phyloP scores from a whole-genome alignment of 2,113 vertebrate species.

The Oceanodroma tethys region DNA sequence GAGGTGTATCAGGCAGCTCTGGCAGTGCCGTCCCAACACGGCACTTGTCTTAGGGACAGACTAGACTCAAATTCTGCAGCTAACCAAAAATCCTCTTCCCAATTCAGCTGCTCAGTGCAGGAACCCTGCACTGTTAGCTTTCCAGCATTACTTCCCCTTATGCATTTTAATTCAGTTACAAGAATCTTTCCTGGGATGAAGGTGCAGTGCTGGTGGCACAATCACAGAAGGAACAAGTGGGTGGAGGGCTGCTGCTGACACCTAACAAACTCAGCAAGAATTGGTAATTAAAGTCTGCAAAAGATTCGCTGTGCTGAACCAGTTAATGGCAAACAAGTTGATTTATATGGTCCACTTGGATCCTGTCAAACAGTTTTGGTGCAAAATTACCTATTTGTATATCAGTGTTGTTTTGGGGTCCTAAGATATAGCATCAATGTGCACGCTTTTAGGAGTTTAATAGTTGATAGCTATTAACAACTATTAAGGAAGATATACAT shows the following conservation, averaged over 20 bases:
- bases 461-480: neutral
- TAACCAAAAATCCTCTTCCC: neutral
- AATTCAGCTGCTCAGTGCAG: too few species aligned
- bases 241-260: neutral
- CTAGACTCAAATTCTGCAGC: neutral
- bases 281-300: neutral
- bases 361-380: neutral
- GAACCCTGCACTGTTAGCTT: rapidly evolving
- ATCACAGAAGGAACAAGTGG: neutral
- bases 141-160: neutral
- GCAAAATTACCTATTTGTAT: neutral
- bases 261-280: neutral
- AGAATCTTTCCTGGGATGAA: neutral
- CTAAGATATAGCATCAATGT: too few species aligned
- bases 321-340: neutral
- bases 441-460: neutral
- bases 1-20: neutral
- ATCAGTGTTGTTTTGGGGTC: rapidly evolving
- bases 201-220: neutral
- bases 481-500: neutral
- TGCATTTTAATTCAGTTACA: neutral
- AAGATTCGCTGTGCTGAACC: neutral
- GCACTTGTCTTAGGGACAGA: neutral
- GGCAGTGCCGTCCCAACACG: neutral
- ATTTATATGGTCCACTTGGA: neutral